A percentile compares a stretch with the other conserved stretches of the same genome.
Evolutionary conservation across 2,888 invertebrate genomes (phyloP).

Genomic region (Hipparchia semele): DNA sequence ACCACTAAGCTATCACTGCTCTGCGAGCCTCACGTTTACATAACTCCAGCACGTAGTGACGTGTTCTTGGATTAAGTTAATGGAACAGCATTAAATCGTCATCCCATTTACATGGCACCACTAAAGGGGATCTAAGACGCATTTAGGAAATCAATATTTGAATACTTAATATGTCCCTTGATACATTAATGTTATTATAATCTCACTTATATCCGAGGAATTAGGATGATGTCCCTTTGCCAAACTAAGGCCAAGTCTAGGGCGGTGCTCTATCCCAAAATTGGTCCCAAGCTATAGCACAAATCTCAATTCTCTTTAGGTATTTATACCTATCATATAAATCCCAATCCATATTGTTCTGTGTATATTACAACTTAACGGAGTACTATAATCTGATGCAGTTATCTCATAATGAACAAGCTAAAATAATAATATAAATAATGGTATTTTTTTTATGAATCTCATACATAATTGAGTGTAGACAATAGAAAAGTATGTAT

Average conservation of each 20-base stretch:
- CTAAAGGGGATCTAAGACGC: conserved; percentile 6
- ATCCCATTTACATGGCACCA: not conserved
- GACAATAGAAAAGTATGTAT: too few species aligned
- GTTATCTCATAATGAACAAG: too few species aligned
- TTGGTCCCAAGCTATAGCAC: not conserved
- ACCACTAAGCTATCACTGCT: too few species aligned
- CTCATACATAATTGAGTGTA: too few species aligned
- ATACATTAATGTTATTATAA: conserved; percentile 3
- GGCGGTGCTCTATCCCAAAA: not conserved
- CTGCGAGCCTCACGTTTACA: too few species aligned
- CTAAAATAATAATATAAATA: too few species aligned
- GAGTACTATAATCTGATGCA: too few species aligned
- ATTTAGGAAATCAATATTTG: conserved; percentile 10
- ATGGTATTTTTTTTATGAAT: too few species aligned
- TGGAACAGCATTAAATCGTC: conserved; percentile 6
- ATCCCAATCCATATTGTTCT: too few species aligned
- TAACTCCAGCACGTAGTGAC: not conserved
- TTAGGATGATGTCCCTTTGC: not conserved
- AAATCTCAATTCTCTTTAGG: too few species aligned
- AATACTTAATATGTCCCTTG: not conserved
- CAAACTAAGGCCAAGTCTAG: not conserved
- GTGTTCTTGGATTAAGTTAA: conserved; percentile 5
- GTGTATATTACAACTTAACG: too few species aligned
- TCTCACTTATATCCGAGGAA: not conserved
- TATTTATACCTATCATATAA: too few species aligned